Conservation (phyloP, 2,113 vertebrate species). For the Trichechus manatus region DNA sequence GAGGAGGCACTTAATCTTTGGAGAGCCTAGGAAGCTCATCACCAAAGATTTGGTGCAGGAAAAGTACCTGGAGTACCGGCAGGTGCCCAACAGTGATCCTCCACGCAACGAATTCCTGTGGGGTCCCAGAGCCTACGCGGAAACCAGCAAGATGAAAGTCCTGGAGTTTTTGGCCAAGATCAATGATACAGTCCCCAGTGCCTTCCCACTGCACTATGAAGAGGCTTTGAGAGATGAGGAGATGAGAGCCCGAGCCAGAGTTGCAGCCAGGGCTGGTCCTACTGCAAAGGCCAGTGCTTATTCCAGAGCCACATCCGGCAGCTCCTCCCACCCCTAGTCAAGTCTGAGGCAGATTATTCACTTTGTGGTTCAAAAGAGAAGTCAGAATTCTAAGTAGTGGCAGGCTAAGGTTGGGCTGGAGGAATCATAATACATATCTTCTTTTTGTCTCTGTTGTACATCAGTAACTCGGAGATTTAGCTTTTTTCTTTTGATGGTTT, state of each 20-base stretch:
- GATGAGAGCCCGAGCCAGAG: not conserved
- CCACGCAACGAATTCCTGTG: not conserved
- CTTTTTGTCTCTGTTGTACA: not conserved
- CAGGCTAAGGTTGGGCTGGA: not conserved
- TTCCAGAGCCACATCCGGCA: not conserved
- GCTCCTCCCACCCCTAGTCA: not conserved
- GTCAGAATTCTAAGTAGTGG: not conserved
- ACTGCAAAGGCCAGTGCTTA: not conserved
- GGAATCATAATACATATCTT: not conserved
- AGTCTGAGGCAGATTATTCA: not conserved
- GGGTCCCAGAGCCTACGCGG: not conserved
- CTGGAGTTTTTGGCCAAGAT: constrained; percentile 17
- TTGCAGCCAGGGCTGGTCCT: not conserved
- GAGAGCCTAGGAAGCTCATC: not conserved
- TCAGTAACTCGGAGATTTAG: not conserved
- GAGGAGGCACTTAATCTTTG: not conserved
- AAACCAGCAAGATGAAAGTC: not conserved
- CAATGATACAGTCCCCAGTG: not conserved
- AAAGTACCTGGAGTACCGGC: not conserved
- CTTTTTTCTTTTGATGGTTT: not conserved
- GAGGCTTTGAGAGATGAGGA: constrained; percentile 47
- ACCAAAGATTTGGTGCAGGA: not conserved
- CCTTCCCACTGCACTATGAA: constrained; percentile 20
- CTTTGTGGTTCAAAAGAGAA: not conserved
- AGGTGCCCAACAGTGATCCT: not conserved